Conservation (phyloP, 2,797 vertebrate genomes). For the Urocyon cinereoargenteus region DNA sequence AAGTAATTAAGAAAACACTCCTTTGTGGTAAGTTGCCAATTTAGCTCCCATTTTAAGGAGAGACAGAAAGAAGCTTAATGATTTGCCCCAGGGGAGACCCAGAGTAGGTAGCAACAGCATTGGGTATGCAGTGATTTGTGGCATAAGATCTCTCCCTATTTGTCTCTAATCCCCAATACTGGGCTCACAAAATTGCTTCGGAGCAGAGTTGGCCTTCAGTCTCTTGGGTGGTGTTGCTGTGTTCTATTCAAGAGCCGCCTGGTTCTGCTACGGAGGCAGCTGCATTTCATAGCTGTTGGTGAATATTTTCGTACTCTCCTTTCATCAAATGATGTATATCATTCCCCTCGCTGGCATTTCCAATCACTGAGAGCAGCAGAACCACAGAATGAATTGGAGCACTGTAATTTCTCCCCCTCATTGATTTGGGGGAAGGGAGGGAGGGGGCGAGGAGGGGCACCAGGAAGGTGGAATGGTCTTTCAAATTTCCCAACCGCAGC, state of each 20-base stretch:
- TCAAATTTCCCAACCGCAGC: slow-evolving; percentile 1
- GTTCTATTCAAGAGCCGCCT: slow-evolving; percentile 42
- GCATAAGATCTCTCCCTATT: slow-evolving; percentile 65
- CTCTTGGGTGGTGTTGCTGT: slow-evolving; percentile 71
- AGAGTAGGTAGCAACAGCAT: slow-evolving; percentile 63
- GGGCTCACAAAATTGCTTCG: slow-evolving; percentile 78
- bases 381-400: slow-evolving; percentile 45
- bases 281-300: slow-evolving; percentile 61
- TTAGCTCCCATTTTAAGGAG: slow-evolving; percentile 82
- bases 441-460: neutral
- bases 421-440: slow-evolving; percentile 23
- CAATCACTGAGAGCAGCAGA: slow-evolving; percentile 69
- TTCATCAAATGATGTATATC: slow-evolving; percentile 71
- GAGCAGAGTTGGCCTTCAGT: slow-evolving; percentile 59
- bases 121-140: slow-evolving; percentile 75
- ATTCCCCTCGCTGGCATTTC: slow-evolving; percentile 69
- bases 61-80: slow-evolving; percentile 80
- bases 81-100: slow-evolving; percentile 71
- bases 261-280: slow-evolving; percentile 46
- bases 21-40: slow-evolving; percentile 80
- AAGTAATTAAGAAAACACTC: slow-evolving; percentile 81
- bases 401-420: slow-evolving; percentile 61
- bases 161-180: slow-evolving; percentile 78
- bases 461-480: slow-evolving; percentile 36
- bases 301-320: slow-evolving; percentile 59